Evolutionary conservation across 2,888 invertebrate genomes (phyloP).

Genomic region (Euphydryas editha): DNA sequence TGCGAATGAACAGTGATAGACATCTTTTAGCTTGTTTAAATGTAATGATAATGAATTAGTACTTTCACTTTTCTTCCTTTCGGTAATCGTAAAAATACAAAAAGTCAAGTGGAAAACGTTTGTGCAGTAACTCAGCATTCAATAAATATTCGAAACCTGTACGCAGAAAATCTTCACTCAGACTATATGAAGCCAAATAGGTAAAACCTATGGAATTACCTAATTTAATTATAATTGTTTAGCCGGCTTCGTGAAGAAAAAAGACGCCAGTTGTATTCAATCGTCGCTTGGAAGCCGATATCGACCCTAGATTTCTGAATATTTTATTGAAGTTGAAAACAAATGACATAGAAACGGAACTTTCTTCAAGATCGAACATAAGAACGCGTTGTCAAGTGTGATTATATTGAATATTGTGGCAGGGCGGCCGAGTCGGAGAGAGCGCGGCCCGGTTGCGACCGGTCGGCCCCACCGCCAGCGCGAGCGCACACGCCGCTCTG

Average conservation of each 20-base stretch:
- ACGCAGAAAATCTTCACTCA: slow-evolving; percentile 30
- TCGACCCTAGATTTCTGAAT: slow-evolving; percentile 43
- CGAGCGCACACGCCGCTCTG: slow-evolving; percentile 66
- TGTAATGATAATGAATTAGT: slow-evolving; percentile 42
- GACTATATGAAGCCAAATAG: slow-evolving; percentile 59
- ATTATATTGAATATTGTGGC: slow-evolving; percentile 72
- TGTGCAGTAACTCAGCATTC: slow-evolving; percentile 9
- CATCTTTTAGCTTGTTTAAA: slow-evolving; percentile 62
- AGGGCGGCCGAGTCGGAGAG: slow-evolving; percentile 72
- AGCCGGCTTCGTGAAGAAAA: slow-evolving; percentile 56
- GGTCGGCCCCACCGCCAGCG: slow-evolving; percentile 76
- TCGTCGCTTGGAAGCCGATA: slow-evolving; percentile 44
- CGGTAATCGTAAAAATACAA: slow-evolving; percentile 18
- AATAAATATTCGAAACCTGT: slow-evolving; percentile 31
- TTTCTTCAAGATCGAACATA: slow-evolving; percentile 75
- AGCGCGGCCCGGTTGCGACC: slow-evolving; percentile 82
- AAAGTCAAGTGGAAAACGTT: slow-evolving; percentile 17
- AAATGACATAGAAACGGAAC: slow-evolving; percentile 78
- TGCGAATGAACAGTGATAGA: slow-evolving; percentile 60
- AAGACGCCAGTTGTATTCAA: slow-evolving; percentile 43
- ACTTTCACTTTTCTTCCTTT: slow-evolving; percentile 34
- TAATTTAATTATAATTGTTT: slow-evolving; percentile 73
- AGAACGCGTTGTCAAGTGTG: slow-evolving; percentile 79
- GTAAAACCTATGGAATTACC: slow-evolving; percentile 60
- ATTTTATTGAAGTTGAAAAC: slow-evolving; percentile 44